Conservation (phyloP, 2,113 vertebrate species). For the Holacanthus passer region DNA sequence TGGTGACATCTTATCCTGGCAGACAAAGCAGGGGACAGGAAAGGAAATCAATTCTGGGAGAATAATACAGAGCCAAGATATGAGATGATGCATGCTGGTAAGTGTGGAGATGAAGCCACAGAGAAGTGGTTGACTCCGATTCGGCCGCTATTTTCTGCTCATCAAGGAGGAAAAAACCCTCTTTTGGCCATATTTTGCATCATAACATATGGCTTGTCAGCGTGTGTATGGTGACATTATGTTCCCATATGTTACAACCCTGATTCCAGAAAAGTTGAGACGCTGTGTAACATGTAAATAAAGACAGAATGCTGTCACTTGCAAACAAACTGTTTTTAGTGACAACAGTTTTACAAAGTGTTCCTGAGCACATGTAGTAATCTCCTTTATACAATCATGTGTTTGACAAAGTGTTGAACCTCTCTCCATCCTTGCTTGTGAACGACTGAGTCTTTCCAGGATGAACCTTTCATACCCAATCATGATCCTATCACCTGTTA, state of each 20-base stretch:
- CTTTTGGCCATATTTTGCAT: constrained; percentile 9
- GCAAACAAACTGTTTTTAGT: too few relatives aligned
- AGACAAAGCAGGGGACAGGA: constrained; percentile 35
- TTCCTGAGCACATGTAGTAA: too few relatives aligned
- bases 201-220: constrained; percentile 38
- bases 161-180: constrained; percentile 9
- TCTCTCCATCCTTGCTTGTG: too few relatives aligned
- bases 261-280: too few relatives aligned
- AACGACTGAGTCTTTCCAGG: too few relatives aligned
- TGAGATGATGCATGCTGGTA: constrained; percentile 28
- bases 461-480: too few relatives aligned
- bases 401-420: too few relatives aligned
- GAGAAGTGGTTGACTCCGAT: constrained; percentile 24
- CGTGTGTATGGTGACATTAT: constrained; percentile 28
- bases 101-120: constrained; percentile 8
- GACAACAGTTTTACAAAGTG: too few relatives aligned
- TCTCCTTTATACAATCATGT: too few relatives aligned
- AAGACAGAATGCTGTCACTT: too few relatives aligned
- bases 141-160: neutral
- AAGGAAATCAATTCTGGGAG: constrained; percentile 52
- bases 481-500: too few relatives aligned
- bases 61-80: constrained; percentile 34
- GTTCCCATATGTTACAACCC: constrained; percentile 11
- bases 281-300: too few relatives aligned
- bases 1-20: constrained; percentile 37